phyloP scores from a whole-genome alignment of 2,113 vertebrate species.

The Salvelinus namaycush region DNA sequence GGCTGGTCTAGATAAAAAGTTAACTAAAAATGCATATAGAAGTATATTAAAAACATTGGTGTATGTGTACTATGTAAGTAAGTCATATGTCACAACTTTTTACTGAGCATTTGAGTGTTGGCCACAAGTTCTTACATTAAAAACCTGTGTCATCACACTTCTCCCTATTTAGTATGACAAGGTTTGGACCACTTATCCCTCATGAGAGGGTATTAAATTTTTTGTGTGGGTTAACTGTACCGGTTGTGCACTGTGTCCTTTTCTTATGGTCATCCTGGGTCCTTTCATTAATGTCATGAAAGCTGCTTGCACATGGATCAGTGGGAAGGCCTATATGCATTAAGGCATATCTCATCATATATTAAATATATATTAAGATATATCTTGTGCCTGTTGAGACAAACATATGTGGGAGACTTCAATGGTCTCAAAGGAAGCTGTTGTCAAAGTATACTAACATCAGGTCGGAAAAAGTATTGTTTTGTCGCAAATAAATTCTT shows the following conservation, averaged over 20 bases:
- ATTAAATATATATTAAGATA: background rate
- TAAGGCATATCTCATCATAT: background rate
- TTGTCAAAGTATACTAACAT: background rate
- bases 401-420: background rate
- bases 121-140: slow-evolving; percentile 88
- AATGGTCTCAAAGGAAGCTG: background rate
- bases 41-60: slow-evolving; percentile 83
- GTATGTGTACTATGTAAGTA: slow-evolving; percentile 86
- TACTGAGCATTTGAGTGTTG: slow-evolving; percentile 79
- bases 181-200: slow-evolving; percentile 74
- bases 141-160: slow-evolving; percentile 78
- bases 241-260: slow-evolving; percentile 40
- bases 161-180: slow-evolving; percentile 74
- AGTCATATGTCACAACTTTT: slow-evolving; percentile 78
- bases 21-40: slow-evolving; percentile 76
- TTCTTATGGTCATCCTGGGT: slow-evolving; percentile 23
- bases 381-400: background rate
- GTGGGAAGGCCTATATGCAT: background rate
- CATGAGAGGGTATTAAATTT: slow-evolving; percentile 70
- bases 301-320: background rate
- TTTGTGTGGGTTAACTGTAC: slow-evolving; percentile 74
- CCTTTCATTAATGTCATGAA: background rate
- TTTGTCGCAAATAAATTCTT: background rate
- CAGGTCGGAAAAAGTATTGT: background rate
- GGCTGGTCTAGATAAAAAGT: slow-evolving; percentile 91